phyloP scores from a whole-genome alignment of 2,888 invertebrate genomes.

The Hedya salicella region DNA sequence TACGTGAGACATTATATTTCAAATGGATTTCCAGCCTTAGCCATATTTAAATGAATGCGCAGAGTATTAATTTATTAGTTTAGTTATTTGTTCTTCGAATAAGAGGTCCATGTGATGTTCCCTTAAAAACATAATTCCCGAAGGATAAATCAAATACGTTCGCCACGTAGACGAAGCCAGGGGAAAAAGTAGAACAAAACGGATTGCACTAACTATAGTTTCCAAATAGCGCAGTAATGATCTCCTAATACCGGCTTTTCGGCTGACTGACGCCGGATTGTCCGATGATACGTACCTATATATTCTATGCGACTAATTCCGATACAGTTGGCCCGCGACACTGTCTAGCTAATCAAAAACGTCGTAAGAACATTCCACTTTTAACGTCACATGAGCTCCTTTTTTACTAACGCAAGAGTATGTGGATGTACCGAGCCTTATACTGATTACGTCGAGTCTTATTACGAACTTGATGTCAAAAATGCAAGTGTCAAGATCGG shows the following conservation, averaged over 20 bases:
- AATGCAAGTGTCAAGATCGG: constrained; percentile 73
- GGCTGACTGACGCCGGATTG: constrained; percentile 40
- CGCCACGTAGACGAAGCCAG: no score
- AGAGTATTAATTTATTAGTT: no score
- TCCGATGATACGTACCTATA: constrained; percentile 37
- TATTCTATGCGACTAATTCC: constrained; percentile 43
- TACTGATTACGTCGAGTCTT: constrained; percentile 58
- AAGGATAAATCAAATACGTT: no score
- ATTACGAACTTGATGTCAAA: constrained; percentile 57
- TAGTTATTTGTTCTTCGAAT: no score
- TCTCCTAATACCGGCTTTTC: constrained; percentile 42
- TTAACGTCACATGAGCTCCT: neutral
- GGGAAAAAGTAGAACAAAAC: neutral
- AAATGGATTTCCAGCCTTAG: no score
- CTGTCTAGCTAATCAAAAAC: constrained; percentile 3
- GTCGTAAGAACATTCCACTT: constrained; percentile 7
- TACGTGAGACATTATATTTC: no score
- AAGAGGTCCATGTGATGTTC: no score
- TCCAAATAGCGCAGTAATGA: constrained; percentile 35
- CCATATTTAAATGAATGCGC: no score
- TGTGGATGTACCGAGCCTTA: constrained; percentile 53
- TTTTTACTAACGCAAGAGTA: constrained; percentile 42
- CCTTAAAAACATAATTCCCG: no score
- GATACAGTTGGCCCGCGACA: constrained; percentile 34
- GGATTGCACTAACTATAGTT: constrained; percentile 12